These are phyloP conservation scores for Coecobrya sp. DNA, from an alignment of 2,888 invertebrate species.

Conservation along the genomic window DNA sequence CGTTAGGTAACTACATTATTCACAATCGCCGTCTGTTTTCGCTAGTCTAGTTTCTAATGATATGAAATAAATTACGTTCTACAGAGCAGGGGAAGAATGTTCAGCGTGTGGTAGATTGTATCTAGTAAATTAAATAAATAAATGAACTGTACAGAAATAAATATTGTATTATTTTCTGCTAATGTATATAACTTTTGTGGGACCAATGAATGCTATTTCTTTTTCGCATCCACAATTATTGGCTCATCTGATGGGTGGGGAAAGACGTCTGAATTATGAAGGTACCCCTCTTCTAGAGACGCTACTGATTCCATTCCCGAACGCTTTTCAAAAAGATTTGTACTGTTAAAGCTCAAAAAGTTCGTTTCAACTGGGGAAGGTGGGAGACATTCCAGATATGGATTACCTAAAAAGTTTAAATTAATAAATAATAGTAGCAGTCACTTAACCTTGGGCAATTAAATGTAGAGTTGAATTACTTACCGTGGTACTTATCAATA, in stretches of 20 bases:
- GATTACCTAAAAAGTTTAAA: constrained; percentile 63
- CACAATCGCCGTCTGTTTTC: background rate
- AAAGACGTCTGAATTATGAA: constrained; percentile 70
- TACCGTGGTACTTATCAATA: constrained; percentile 67
- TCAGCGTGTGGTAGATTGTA: background rate
- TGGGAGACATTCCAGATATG: constrained; percentile 76
- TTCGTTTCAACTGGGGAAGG: constrained; percentile 67
- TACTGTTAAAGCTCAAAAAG: constrained; percentile 74
- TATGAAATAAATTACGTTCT: background rate
- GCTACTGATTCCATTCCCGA: constrained; percentile 11
- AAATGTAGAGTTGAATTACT: background rate
- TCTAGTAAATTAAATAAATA: background rate
- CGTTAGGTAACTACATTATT: background rate
- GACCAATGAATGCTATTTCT: constrained; percentile 34
- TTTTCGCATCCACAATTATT: constrained; percentile 65
- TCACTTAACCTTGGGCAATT: no score
- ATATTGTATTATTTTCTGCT: background rate
- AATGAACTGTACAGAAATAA: constrained; percentile 21
- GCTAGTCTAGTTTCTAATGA: background rate
- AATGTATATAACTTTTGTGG: no score
- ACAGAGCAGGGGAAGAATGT: constrained; percentile 40
- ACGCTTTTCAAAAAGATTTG: constrained; percentile 59
- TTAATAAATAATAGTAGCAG: background rate
- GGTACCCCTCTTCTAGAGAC: constrained; percentile 69
- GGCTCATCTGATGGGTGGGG: constrained; percentile 49